Evolutionary conservation across 2,888 invertebrate species (phyloP).

Genomic region (Xanthia togata): DNA sequence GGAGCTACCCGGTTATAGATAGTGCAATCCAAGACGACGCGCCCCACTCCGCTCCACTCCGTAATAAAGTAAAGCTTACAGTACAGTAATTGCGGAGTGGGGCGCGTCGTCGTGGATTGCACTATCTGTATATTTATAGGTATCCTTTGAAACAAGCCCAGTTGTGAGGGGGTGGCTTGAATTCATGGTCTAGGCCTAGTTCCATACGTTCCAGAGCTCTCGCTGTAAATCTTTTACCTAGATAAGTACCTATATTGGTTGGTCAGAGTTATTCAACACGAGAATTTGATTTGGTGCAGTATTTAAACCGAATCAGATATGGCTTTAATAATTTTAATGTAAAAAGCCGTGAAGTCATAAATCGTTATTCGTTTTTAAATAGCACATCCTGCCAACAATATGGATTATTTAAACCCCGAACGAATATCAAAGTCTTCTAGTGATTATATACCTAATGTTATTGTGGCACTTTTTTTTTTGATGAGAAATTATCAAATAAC

Average conservation of each 20-base stretch:
- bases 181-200: neutral
- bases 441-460: no score
- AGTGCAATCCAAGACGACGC: no score
- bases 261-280: neutral
- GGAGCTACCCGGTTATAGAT: neutral
- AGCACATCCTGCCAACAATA: constrained; percentile 4
- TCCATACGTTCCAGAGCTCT: neutral
- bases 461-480: no score
- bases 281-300: constrained; percentile 8
- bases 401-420: constrained; percentile 8
- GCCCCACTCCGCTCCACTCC: no score
- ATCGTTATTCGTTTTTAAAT: constrained; percentile 20
- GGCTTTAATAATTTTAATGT: constrained; percentile 27
- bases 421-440: neutral
- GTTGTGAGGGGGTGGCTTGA: neutral
- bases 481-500: no score
- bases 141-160: neutral
- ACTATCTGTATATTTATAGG: no score
- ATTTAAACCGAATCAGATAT: constrained; percentile 25
- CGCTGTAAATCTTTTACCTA: neutral
- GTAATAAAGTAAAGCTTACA: no score
- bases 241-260: neutral
- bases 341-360: constrained; percentile 43
- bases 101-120: no score
- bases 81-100: no score